Percentiles rank a stretch among this genome's conserved stretches.
Conservation (phyloP, 2,113 vertebrate genomes). For the Indicator maculatus region DNA sequence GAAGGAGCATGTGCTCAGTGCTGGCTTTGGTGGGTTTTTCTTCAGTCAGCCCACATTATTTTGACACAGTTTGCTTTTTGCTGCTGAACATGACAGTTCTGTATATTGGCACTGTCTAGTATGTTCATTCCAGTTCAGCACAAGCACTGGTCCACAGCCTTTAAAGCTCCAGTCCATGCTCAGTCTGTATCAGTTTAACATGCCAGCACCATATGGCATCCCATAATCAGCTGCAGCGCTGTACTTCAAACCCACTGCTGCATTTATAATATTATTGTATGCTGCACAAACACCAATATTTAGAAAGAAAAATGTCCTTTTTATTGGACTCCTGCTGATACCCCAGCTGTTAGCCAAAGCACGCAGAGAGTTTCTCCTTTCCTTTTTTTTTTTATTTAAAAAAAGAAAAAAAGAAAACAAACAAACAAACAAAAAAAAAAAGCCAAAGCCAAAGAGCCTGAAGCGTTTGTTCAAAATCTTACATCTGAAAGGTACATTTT, state of each 20-base stretch:
- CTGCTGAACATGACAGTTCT: neutral
- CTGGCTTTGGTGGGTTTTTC: neutral
- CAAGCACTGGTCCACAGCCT: neutral
- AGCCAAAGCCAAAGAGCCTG: neutral
- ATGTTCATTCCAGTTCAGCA: conserved; percentile 48
- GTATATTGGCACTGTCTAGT: neutral
- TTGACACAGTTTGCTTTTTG: conserved; percentile 16
- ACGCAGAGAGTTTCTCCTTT: conserved; percentile 25
- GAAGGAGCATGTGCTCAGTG: neutral
- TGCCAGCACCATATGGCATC: conserved; percentile 57
- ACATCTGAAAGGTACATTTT: conserved; percentile 81
- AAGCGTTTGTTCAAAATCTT: conserved; percentile 62
- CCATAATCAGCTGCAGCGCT: conserved; percentile 61
- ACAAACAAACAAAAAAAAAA: neutral
- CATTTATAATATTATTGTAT: conserved; percentile 51
- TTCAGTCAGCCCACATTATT: neutral
- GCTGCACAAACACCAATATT: conserved; percentile 58
- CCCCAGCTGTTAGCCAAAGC: conserved; percentile 57
- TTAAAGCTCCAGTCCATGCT: conserved; percentile 24
- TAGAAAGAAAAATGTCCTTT: conserved; percentile 70
- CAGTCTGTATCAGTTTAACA: conserved; percentile 58
- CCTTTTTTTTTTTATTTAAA: conserved; percentile 8
- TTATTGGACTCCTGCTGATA: conserved; percentile 69
- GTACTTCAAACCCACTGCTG: conserved; percentile 65
- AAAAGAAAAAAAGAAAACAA: neutral